These are phyloP conservation scores for Onychorhynchus coronatus DNA, from an alignment of 2,113 vertebrate species.

Conservation along the genomic window DNA sequence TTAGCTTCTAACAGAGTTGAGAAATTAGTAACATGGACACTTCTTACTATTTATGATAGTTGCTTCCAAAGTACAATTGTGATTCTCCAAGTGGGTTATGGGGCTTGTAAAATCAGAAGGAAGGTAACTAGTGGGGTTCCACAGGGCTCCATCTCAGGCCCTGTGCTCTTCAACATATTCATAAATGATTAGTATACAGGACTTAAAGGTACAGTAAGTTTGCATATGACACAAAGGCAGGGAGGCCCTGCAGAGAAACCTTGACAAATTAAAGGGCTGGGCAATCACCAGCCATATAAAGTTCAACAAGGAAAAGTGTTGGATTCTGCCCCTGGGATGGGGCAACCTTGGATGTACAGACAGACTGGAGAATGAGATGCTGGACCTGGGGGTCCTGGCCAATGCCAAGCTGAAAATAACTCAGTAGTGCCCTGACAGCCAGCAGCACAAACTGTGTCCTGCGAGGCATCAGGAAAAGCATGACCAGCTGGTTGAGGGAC, in stretches of 20 bases:
- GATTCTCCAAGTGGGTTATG: not conserved
- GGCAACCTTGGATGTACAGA: not conserved
- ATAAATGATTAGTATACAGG: not conserved
- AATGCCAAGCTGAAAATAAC: rapidly evolving
- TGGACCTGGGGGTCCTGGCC: not conserved
- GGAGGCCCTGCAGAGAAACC: not conserved
- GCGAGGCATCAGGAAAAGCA: rapidly evolving
- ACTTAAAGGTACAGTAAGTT: not conserved
- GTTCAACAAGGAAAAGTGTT: not conserved
- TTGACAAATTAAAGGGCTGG: not conserved
- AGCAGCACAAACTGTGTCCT: rapidly evolving
- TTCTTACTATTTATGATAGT: not conserved
- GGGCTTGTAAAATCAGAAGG: not conserved
- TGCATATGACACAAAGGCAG: not conserved
- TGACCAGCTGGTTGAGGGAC: rapidly evolving
- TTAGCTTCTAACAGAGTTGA: not conserved
- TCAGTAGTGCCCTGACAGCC: not conserved
- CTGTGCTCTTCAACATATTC: not conserved
- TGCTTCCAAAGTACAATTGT: not conserved
- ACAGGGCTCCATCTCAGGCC: not conserved
- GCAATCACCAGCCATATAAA: not conserved
- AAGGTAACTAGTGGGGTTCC: not conserved
- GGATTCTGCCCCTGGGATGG: not conserved
- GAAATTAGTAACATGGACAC: not conserved
- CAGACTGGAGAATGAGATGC: not conserved